These are phyloP conservation scores for Exaiptasia diaphana DNA, from an alignment of 64 coral and sea anemone species.

Conservation along the genomic window DNA sequence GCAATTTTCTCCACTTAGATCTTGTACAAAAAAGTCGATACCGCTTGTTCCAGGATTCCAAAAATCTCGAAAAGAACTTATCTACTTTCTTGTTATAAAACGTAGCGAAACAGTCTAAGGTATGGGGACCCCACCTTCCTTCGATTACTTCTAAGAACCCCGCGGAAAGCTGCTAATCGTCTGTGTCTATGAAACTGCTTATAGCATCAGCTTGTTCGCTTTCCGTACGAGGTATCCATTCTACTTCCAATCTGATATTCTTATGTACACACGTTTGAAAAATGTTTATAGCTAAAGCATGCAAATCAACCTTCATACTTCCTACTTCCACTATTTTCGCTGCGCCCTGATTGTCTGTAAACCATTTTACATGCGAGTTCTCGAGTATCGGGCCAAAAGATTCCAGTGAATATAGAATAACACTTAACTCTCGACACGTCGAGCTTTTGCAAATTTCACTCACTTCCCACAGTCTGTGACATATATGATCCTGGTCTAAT, in stretches of 20 bases:
- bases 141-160: not conserved
- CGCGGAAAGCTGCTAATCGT: constrained; percentile 22
- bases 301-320: constrained; percentile 31
- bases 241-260: constrained; percentile 9
- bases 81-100: constrained; percentile 32
- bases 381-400: not conserved
- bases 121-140: not conserved
- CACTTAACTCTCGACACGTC: constrained; percentile 12
- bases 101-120: constrained; percentile 13
- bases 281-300: constrained; percentile 3
- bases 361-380: constrained; percentile 24
- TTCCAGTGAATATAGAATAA: constrained; percentile 19
- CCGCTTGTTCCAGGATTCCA: not conserved
- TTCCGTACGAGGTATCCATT: constrained; percentile 38
- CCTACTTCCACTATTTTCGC: constrained; percentile 24
- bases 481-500: constrained; percentile 27
- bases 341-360: constrained; percentile 10
- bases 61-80: not conserved
- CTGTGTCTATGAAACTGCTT: constrained; percentile 24
- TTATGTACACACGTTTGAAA: not conserved
- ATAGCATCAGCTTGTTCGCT: constrained; percentile 48
- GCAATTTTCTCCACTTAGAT: constrained; percentile 33
- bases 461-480: constrained; percentile 10
- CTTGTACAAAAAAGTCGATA: not conserved
- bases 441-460: not conserved